Percentiles rank a stretch among this genome's conserved stretches.
These are phyloP conservation scores for Athetis lepigone DNA, from an alignment of 2,888 invertebrate genomes.

Conservation along the genomic window DNA sequence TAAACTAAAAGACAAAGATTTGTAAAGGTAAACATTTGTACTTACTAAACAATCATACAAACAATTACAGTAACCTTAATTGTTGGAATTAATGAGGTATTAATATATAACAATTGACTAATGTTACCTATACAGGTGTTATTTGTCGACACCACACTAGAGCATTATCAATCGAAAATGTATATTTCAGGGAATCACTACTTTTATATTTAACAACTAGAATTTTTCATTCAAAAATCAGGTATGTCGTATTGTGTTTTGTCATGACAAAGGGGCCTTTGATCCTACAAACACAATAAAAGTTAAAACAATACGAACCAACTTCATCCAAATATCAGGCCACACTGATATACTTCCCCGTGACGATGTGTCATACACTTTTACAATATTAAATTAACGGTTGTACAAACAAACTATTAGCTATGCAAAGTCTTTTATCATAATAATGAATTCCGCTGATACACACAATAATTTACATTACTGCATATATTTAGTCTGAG, in stretches of 20 bases:
- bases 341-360: conserved; percentile 3
- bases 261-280: conserved; percentile 9
- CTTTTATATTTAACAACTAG: neutral
- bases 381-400: conserved; percentile 23
- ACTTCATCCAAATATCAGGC: conserved; percentile 6
- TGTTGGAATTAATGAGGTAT: too few species aligned
- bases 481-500: conserved; percentile 54
- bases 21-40: too few species aligned
- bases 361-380: conserved; percentile 5
- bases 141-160: too few species aligned
- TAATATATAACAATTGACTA: too few species aligned
- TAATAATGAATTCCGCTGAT: conserved; percentile 39
- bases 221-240: neutral
- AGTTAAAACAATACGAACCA: conserved; percentile 29
- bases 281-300: conserved; percentile 27
- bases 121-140: too few species aligned
- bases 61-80: too few species aligned
- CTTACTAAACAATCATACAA: too few species aligned
- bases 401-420: conserved; percentile 41
- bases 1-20: too few species aligned
- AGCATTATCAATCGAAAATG: too few species aligned
- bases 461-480: conserved; percentile 44
- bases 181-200: too few species aligned
- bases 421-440: conserved; percentile 46
- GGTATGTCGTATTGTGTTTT: neutral